phyloP scores from a whole-genome alignment of 2,888 invertebrate genomes.

The Oeneis ivallda region DNA sequence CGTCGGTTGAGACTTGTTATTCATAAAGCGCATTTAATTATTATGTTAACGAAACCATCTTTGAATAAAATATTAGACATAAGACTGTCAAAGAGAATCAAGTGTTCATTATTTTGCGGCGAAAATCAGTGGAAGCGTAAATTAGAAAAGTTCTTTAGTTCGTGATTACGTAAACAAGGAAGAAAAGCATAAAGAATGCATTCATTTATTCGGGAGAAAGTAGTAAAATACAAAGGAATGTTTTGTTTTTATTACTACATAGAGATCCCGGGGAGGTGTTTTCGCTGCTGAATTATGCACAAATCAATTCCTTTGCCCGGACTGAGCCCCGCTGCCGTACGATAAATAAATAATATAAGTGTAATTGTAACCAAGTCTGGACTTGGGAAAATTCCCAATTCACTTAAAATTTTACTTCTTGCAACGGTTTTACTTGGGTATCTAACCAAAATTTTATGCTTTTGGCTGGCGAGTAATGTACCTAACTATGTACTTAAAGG shows the following conservation, averaged over 20 bases:
- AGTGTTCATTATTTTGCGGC: conserved; percentile 59
- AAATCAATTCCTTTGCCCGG: conserved; percentile 79
- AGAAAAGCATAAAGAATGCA: conserved; percentile 43
- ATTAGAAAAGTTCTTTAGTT: conserved; percentile 51
- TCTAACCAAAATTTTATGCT: neutral
- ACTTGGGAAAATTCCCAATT: conserved; percentile 50
- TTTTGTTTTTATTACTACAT: conserved; percentile 74
- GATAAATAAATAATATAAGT: conserved; percentile 79
- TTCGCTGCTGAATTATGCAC: conserved; percentile 79
- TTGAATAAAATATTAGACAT: conserved; percentile 78
- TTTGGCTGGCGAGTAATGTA: too few relatives aligned
- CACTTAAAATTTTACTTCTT: conserved; percentile 33
- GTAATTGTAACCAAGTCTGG: conserved; percentile 68
- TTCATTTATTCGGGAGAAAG: conserved; percentile 68
- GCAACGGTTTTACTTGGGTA: conserved; percentile 1
- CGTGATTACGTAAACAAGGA: conserved; percentile 50
- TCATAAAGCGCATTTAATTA: conserved; percentile 80
- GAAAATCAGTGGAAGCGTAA: conserved; percentile 44
- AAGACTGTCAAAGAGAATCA: conserved; percentile 73
- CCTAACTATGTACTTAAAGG: too few relatives aligned
- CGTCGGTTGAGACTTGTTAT: conserved; percentile 76
- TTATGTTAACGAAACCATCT: conserved; percentile 79
- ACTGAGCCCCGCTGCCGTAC: conserved; percentile 59
- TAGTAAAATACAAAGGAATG: conserved; percentile 77
- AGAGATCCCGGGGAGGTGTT: conserved; percentile 72